Evolutionary conservation across 2,888 invertebrate species (phyloP), one percentile per base, ranked within the genome.

Genomic region (Orchesellides sinensis): DNA sequence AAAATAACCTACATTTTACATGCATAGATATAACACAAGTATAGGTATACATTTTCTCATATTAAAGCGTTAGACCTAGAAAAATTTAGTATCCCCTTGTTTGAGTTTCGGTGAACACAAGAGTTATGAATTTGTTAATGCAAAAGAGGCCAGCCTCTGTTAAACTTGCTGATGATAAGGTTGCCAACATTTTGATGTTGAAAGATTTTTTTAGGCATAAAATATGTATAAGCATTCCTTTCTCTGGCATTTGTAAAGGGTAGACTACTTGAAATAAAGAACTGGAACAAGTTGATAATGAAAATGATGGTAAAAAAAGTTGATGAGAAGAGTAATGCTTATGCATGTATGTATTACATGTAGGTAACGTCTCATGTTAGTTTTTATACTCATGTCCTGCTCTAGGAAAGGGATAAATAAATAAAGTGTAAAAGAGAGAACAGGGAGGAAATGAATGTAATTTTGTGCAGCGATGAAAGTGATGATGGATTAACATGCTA

Each of bases 391-490:
- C 49, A 49, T 8, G 6, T 49, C 19, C 19, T 49, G 2, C 2
- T 1, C 19, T 49, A 3, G 17, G 17, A 49, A 17, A 2, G 21
- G n/a, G 35, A 56, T 40, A 70, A 56, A 52, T 54, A 70, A 70
- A 56, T 40, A 56, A 56, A 70, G 23, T 40, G 45, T 19, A 54
- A 69, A 69, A 32, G 35, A 70, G 56, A n/a, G 52, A 19, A 2
- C 21, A 56, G 56, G 56, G 19, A 56, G 70, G 70, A 70, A 56
- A 70, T 70, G 70, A 70, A 47, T 56, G 35, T n/a, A 40, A 40
- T 56, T 56, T 56, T 56, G 25, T 32, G n/a, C n/a, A n/a, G n/a
- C 65, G n/a, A 45, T 27, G 47, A 45, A 10, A 32, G 61, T n/a
- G 52, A 68, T 68, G 68, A 68, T 68, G 52, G 68, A 49, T 68